Conservation (phyloP, 2,888 invertebrate species). For the Polydrusus cervinus region DNA sequence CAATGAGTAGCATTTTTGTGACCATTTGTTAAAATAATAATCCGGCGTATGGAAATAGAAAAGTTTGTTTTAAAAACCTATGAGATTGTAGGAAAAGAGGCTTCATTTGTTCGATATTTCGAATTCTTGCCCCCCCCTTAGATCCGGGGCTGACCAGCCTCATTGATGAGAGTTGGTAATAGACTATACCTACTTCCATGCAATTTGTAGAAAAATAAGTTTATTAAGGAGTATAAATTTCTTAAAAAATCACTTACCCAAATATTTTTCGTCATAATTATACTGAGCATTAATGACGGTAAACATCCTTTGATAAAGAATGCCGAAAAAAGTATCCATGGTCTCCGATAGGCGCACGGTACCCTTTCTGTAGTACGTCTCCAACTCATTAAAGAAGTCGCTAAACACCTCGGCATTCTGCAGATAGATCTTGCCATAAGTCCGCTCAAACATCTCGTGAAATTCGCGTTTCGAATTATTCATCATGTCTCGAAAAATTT, state of each 20-base stretch:
- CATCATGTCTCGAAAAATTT: conserved; percentile 90
- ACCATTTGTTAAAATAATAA: too few species aligned
- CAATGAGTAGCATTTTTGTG: too few species aligned
- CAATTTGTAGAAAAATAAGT: too few species aligned
- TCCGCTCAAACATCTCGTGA: conserved; percentile 95
- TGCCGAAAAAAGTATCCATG: conserved; percentile 94
- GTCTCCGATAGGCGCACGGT: conserved; percentile 88
- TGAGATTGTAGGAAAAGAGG: too few species aligned
- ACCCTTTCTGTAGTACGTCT: conserved; percentile 90
- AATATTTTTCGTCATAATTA: conserved; percentile 84
- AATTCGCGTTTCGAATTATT: conserved; percentile 89
- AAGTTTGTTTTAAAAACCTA: too few species aligned
- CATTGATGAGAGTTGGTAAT: too few species aligned
- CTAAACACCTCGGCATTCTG: conserved; percentile 95
- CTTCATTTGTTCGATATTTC: too few species aligned
- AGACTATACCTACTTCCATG: too few species aligned
- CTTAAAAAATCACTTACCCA: conserved; percentile 38
- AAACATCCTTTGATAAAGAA: conserved; percentile 96
- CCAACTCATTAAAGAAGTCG: conserved; percentile 91
- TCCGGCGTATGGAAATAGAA: too few species aligned
- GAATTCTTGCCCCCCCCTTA: too few species aligned
- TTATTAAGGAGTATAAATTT: too few species aligned
- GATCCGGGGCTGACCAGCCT: too few species aligned
- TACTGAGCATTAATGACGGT: conserved; percentile 95
- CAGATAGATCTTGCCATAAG: conserved; percentile 96